Base-by-base conservation (phyloP, 2,113 vertebrate species). In the Protomyctophum bolini region DNA sequence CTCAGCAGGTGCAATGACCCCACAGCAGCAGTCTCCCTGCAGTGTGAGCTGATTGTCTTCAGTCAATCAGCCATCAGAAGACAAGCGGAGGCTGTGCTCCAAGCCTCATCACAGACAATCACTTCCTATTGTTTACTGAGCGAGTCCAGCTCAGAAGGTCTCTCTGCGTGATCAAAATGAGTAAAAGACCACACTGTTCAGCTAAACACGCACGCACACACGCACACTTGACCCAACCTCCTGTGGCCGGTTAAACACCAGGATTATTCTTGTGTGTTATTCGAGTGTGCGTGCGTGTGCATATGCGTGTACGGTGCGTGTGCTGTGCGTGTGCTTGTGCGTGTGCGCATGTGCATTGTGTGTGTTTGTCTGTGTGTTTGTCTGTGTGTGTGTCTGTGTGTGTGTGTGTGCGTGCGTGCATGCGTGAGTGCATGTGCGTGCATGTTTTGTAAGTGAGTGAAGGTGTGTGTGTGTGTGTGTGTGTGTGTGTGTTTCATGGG, bases 201-300 rank as follows among this genome's bases (percentile, higher is more conserved):
- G n/a, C 33, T 68, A 51, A 65, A 65, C 63, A 66, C 63, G 55
- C 65, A 41, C 57, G 57, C 52, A 48, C 55, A 15, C 52, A 2
- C 29, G 15, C 12, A 15, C 64, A 76, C 56, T 68, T 78, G 79
- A 79, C 78, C 82, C 72, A 62, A 67, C 79, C 77, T 73, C 75
- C 77, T 58, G 75, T 70, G 67, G 83, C 72, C 83, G 85, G 88
- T 91, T 89, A 90, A 92, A 90, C 82, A 79, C 81, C 58, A 69
- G 59, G 72, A 83, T 84, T 72, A 80, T 69, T 82, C 73, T 78
- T 65, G 21, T 21, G 21, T 21, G 21, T 21, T 21, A 14, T 28
- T 8, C 29, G 33, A 28, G 49, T 66, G 21, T 52, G 28, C 33
- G 9, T 66, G 63, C 57, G 60, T 15, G 29, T 51, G 47, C 21